Percentiles rank a stretch among this genome's conserved stretches.
These are phyloP conservation scores for Oncorhynchus kisutch DNA, from an alignment of 2,113 vertebrate genomes.

Conservation along the genomic window DNA sequence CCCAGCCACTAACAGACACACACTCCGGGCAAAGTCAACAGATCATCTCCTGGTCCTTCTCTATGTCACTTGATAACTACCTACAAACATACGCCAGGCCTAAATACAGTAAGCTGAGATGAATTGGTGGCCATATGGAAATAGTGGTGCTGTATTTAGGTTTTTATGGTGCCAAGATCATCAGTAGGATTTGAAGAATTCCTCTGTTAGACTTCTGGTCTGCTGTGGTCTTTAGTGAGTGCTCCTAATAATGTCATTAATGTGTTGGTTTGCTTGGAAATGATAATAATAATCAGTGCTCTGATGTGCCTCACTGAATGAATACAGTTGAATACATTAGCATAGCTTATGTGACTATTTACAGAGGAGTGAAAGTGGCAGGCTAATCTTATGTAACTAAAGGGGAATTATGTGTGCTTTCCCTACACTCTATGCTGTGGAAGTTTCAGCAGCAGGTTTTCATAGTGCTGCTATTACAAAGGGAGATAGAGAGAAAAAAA, in stretches of 20 bases:
- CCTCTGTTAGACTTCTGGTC: conserved; percentile 19
- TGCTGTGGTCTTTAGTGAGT: too few species aligned
- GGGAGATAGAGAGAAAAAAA: conserved; percentile 27
- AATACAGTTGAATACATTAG: too few species aligned
- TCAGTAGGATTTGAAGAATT: conserved; percentile 59
- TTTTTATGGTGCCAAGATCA: conserved; percentile 63
- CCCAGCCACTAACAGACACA: neutral
- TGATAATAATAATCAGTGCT: too few species aligned
- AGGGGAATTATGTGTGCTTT: too few species aligned
- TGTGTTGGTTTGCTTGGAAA: too few species aligned
- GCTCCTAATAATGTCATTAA: too few species aligned
- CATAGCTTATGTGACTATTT: too few species aligned
- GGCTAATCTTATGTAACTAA: too few species aligned
- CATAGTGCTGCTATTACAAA: neutral
- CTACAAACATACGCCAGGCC: conserved; percentile 53
- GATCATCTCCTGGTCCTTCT: conserved; percentile 48
- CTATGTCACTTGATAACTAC: conserved; percentile 55
- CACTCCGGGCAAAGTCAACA: conserved; percentile 38
- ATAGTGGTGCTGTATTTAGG: conserved; percentile 42
- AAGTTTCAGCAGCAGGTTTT: too few species aligned
- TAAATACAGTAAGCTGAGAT: conserved; percentile 46
- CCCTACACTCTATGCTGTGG: too few species aligned
- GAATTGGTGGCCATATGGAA: conserved; percentile 56
- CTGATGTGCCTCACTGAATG: too few species aligned
- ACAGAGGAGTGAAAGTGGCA: too few species aligned